Conservation (phyloP, 2,888 invertebrate genomes). For the Tinea pellionella region DNA sequence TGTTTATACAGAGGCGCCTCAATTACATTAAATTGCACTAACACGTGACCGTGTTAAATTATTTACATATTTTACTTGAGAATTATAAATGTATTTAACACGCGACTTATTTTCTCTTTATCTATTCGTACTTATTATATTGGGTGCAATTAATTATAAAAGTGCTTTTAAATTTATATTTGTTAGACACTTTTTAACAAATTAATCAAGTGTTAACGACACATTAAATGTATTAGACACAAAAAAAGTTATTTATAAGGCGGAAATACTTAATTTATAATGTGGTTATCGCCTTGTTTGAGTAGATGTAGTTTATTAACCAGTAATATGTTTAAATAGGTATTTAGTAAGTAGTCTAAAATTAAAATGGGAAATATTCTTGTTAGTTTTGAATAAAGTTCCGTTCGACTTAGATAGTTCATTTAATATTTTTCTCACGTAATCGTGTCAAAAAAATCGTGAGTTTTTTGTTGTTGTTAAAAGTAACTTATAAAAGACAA, state of each 20-base stretch:
- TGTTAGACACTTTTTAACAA: not conserved
- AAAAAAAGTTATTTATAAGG: not conserved
- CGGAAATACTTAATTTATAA: not conserved
- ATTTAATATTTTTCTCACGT: not conserved
- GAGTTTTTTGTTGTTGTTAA: not conserved
- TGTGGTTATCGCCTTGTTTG: not conserved
- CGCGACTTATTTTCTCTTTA: conserved; percentile 6
- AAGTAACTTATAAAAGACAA: not conserved
- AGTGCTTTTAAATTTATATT: not conserved
- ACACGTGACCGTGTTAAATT: conserved; percentile 11
- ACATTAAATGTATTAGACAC: not conserved
- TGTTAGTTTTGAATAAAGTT: not conserved
- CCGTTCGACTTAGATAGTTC: not conserved
- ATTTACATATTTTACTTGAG: conserved; percentile 19
- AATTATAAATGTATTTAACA: conserved; percentile 17
- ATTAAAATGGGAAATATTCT: not conserved
- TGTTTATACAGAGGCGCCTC: conserved; percentile 1
- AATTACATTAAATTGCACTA: not conserved
- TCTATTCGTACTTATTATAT: not conserved
- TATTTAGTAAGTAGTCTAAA: too few species aligned
- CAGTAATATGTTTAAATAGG: not conserved
- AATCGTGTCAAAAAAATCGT: conserved; percentile 3
- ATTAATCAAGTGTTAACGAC: not conserved
- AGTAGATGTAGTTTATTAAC: not conserved
- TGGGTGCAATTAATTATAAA: not conserved